phyloP scores from a whole-genome alignment of 2,113 vertebrate genomes.

The Notothenia coriiceps region DNA sequence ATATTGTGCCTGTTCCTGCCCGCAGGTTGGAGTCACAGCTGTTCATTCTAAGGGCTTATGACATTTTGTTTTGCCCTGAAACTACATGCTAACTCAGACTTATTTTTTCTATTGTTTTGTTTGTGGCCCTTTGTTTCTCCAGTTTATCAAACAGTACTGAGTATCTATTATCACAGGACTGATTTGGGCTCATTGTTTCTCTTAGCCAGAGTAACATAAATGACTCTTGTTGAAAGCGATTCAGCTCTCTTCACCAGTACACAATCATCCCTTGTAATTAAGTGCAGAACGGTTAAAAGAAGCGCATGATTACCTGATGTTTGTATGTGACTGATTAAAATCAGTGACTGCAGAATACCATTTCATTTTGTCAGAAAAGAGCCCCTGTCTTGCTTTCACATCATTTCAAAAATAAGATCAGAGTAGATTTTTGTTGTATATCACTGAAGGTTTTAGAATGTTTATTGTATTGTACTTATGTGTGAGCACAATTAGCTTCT shows the following conservation, averaged over 20 bases:
- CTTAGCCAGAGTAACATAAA: slow-evolving; percentile 40
- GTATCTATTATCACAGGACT: slow-evolving; percentile 34
- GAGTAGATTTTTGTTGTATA: background rate
- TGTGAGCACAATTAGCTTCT: background rate
- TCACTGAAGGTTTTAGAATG: background rate
- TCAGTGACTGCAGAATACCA: slow-evolving; percentile 4
- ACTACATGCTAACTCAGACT: slow-evolving; percentile 32
- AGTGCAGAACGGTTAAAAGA: slow-evolving; percentile 14
- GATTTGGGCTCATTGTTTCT: slow-evolving; percentile 29
- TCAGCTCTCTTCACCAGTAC: slow-evolving; percentile 18
- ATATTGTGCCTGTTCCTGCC: slow-evolving; percentile 21
- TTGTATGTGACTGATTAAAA: slow-evolving; percentile 26
- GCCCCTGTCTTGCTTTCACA: background rate
- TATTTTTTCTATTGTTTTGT: slow-evolving; percentile 22
- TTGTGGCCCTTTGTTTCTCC: slow-evolving; percentile 37
- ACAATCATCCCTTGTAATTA: slow-evolving; percentile 36
- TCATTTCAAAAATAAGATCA: background rate
- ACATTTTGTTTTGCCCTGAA: slow-evolving; percentile 55
- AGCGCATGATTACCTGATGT: slow-evolving; percentile 24
- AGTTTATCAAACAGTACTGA: slow-evolving; percentile 32
- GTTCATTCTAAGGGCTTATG: slow-evolving; percentile 47
- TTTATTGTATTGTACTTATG: background rate
- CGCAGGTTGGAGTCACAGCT: slow-evolving; percentile 52
- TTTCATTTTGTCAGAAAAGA: slow-evolving; percentile 8
- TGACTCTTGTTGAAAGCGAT: slow-evolving; percentile 46